A percentile compares a stretch with the other conserved stretches of the same genome.
Evolutionary conservation across 2,888 invertebrate species (phyloP).

Genomic region (Carcina quercana): DNA sequence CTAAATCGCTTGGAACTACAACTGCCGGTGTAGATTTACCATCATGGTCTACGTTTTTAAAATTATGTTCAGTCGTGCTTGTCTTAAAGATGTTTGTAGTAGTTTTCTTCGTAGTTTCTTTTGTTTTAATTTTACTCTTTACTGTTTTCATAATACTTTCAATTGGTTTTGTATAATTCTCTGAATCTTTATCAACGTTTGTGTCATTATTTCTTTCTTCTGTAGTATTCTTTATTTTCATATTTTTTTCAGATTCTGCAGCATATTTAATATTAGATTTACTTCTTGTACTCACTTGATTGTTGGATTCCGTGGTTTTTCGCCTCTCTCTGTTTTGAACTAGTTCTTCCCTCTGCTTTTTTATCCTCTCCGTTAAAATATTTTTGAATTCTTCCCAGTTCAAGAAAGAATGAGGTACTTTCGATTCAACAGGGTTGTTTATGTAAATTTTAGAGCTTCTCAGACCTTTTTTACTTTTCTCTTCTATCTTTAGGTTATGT

Average conservation of each 20-base stretch:
- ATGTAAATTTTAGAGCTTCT: constrained; percentile 47
- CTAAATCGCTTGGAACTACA: too few species aligned
- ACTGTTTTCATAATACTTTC: constrained; percentile 1
- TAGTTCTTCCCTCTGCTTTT: not conserved
- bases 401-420: constrained; percentile 43
- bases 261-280: not conserved
- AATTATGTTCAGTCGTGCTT: too few species aligned
- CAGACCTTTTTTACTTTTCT: constrained; percentile 12
- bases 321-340: not conserved
- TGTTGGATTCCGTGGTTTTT: too few species aligned
- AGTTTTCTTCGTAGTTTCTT: not conserved
- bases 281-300: not conserved
- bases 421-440: constrained; percentile 54
- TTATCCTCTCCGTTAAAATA: constrained; percentile 23
- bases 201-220: not conserved
- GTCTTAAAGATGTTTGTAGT: too few species aligned
- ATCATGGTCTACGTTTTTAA: too few species aligned
- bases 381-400: constrained; percentile 44
- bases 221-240: not conserved
- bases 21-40: too few species aligned
- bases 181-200: not conserved
- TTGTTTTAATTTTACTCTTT: constrained; percentile 2
- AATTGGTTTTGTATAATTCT: not conserved
- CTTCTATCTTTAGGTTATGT: constrained; percentile 44
- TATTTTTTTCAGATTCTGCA: not conserved